Evolutionary conservation across 2,797 vertebrate genomes (phyloP).

Genomic region (Esox lucius): DNA sequence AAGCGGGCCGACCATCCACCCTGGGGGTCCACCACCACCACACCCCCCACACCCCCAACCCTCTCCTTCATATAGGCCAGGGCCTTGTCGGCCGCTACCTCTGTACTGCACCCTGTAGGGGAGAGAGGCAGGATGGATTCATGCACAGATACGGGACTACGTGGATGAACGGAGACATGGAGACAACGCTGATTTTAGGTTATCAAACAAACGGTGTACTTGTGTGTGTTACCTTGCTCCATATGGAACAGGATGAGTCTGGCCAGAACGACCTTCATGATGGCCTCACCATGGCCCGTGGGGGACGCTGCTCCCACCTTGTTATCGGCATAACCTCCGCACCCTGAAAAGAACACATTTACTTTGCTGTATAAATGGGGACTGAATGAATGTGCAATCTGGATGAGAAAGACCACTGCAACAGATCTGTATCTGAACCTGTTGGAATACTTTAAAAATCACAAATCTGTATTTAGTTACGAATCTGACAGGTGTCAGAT

Average conservation of each 20-base stretch:
- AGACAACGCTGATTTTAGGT: no score
- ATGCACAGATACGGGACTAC: neutral
- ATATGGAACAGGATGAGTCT: constrained; percentile 87
- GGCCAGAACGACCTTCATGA: constrained; percentile 91
- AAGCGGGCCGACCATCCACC: constrained; percentile 88
- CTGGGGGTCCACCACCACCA: constrained; percentile 81
- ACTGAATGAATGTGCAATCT: neutral
- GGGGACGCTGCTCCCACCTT: constrained; percentile 84
- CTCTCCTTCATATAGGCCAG: constrained; percentile 86
- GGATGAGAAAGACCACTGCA: neutral
- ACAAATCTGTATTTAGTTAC: neutral
- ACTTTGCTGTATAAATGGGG: no score
- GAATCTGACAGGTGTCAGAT: neutral
- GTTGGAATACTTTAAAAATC: constrained; percentile 1
- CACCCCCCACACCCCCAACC: constrained; percentile 80
- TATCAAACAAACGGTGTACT: no score
- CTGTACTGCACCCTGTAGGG: constrained; percentile 67
- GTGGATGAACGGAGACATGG: constrained; percentile 1
- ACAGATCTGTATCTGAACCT: neutral
- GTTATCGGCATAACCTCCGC: constrained; percentile 93
- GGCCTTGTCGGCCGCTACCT: constrained; percentile 78
- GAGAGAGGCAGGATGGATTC: neutral
- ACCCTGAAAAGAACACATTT: constrained; percentile 71
- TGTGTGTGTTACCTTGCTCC: constrained; percentile 83
- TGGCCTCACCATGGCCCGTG: constrained; percentile 94